phyloP scores from a whole-genome alignment of 2,888 invertebrate species.

The Tortrix viridana region DNA sequence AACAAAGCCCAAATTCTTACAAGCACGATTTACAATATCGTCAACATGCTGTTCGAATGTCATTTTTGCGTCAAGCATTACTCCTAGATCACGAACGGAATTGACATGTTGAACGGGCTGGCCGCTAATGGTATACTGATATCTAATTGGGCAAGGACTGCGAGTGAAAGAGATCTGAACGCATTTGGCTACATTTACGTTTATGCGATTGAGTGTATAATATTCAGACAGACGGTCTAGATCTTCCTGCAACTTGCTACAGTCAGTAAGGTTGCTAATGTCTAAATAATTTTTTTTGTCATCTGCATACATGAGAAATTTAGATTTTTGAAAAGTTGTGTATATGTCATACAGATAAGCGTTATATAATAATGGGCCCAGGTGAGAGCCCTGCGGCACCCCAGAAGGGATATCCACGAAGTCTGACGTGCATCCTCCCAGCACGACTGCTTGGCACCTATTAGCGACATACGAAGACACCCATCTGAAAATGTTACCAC shows the following conservation, averaged over 20 bases:
- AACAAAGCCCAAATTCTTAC: neutral
- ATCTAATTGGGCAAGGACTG: too few species aligned
- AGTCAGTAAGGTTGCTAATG: neutral
- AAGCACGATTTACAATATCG: neutral
- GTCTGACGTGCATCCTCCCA: slow-evolving; percentile 33
- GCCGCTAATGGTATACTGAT: too few species aligned
- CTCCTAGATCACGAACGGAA: neutral
- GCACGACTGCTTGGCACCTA: slow-evolving; percentile 34
- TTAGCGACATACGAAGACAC: slow-evolving; percentile 37
- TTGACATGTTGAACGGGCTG: too few species aligned
- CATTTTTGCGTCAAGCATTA: neutral
- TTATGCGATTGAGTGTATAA: neutral
- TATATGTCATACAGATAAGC: slow-evolving; percentile 27
- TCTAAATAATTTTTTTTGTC: slow-evolving; percentile 28
- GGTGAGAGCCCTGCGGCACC: slow-evolving; percentile 37
- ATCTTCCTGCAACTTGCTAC: neutral
- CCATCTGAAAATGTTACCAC: slow-evolving; percentile 38
- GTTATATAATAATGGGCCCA: slow-evolving; percentile 21
- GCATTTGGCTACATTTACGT: too few species aligned
- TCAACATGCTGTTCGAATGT: neutral
- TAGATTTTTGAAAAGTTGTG: slow-evolving; percentile 1
- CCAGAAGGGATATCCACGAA: slow-evolving; percentile 33
- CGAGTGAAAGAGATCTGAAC: too few species aligned
- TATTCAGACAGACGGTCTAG: neutral
- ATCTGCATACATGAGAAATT: slow-evolving; percentile 28